Conservation (phyloP, 2,888 invertebrate genomes). For the Entomobrya multifasciata region DNA sequence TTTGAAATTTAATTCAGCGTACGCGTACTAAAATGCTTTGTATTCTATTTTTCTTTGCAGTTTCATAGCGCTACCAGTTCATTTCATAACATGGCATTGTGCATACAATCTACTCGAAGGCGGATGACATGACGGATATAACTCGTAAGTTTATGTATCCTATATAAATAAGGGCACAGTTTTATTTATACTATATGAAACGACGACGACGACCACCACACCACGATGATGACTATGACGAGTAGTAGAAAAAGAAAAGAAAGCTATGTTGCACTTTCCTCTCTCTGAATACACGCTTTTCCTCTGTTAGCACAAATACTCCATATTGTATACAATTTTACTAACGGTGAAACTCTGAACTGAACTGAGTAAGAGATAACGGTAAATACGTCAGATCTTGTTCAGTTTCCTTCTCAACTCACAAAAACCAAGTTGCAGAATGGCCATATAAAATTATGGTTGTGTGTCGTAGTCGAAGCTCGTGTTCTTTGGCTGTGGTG, state of each 20-base stretch:
- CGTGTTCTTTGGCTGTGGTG: too few species aligned
- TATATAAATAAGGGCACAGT: conserved; percentile 27
- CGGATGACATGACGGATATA: conserved; percentile 46
- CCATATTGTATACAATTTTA: background rate
- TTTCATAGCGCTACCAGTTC: background rate
- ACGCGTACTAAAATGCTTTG: too few species aligned
- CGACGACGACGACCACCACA: background rate
- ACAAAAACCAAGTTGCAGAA: too few species aligned
- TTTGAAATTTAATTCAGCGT: too few species aligned
- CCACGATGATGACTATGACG: background rate
- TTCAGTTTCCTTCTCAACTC: conserved; percentile 22
- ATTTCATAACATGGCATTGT: background rate
- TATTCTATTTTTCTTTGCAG: too few species aligned
- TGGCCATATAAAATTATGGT: background rate
- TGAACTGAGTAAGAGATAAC: conserved; percentile 22
- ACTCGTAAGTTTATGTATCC: conserved; percentile 35
- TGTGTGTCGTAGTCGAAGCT: too few species aligned
- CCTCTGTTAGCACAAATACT: background rate
- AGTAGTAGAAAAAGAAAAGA: background rate
- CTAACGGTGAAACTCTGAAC: background rate
- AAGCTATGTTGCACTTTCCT: background rate
- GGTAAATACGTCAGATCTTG: conserved; percentile 32
- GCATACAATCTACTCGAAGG: background rate
- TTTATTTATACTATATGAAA: background rate
- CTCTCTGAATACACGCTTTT: background rate